Conservation (phyloP, 2,888 invertebrate genomes). For the Thereva unica region DNA sequence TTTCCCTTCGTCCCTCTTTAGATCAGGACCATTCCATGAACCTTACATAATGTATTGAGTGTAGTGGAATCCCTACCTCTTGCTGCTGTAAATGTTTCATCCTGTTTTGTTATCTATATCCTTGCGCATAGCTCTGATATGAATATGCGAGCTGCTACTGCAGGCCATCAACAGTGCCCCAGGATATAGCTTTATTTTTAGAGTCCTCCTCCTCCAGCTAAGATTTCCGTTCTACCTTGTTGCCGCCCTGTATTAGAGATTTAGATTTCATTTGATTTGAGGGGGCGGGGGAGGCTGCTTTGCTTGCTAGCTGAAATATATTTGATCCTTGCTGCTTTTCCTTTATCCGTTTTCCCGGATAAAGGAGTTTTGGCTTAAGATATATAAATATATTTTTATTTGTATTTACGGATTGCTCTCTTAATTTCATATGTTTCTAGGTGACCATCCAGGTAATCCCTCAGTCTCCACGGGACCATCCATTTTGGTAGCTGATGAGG, state of each 20-base stretch:
- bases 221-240: background rate
- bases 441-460: constrained; percentile 55
- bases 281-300: background rate
- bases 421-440: constrained; percentile 44
- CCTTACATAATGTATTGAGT: too few species aligned
- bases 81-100: constrained; percentile 11
- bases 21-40: too few species aligned
- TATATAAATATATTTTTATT: background rate
- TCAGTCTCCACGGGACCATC: constrained; percentile 44
- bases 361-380: background rate
- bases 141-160: too few species aligned
- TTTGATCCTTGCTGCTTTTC: background rate
- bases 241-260: background rate
- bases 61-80: background rate
- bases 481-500: constrained; percentile 55
- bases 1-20: too few species aligned
- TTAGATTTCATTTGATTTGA: constrained; percentile 16
- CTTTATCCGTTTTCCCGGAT: background rate
- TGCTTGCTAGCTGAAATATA: constrained; percentile 2
- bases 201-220: too few species aligned
- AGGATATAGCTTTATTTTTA: too few species aligned
- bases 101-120: background rate
- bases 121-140: background rate
- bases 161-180: too few species aligned
- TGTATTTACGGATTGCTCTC: background rate